Evolutionary conservation across 2,888 invertebrate species (phyloP).

Genomic region (Hirtodrosophila confusa): DNA sequence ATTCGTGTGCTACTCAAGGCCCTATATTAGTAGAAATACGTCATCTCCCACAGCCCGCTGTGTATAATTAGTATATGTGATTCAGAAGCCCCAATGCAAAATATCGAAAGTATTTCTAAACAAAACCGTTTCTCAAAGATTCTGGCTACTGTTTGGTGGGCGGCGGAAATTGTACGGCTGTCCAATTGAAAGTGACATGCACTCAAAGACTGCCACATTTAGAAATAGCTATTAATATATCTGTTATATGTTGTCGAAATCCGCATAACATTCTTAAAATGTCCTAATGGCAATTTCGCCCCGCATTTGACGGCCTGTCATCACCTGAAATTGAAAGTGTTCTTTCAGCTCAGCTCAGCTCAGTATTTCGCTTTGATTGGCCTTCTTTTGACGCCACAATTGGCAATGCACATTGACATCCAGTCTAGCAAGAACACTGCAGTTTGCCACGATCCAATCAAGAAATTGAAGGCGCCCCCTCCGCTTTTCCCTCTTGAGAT

Average conservation of each 20-base stretch:
- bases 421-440: conserved; percentile 35
- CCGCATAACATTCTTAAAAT: conserved; percentile 15
- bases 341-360: conserved; percentile 15
- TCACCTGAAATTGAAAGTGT: conserved; percentile 55
- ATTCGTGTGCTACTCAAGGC: conserved; percentile 45
- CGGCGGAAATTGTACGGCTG: conserved; percentile 28
- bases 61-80: conserved; percentile 51
- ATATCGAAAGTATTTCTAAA: conserved; percentile 12
- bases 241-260: conserved; percentile 9
- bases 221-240: conserved; percentile 39
- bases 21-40: conserved; percentile 41
- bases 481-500: conserved; percentile 23
- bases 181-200: conserved; percentile 54
- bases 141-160: conserved; percentile 24
- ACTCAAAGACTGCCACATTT: conserved; percentile 26
- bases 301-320: conserved; percentile 51
- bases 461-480: conserved; percentile 14
- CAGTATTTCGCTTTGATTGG: conserved; percentile 47
- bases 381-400: conserved; percentile 51
- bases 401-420: conserved; percentile 48
- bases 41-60: conserved; percentile 38
- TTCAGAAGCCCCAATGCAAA: conserved; percentile 38
- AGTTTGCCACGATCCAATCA: conserved; percentile 49
- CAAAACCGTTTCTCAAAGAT: conserved; percentile 34
- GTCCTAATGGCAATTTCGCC: conserved; percentile 4